Base-by-base conservation (phyloP, 1,140 invertebrate genomes). In the Nymphalis io region DNA sequence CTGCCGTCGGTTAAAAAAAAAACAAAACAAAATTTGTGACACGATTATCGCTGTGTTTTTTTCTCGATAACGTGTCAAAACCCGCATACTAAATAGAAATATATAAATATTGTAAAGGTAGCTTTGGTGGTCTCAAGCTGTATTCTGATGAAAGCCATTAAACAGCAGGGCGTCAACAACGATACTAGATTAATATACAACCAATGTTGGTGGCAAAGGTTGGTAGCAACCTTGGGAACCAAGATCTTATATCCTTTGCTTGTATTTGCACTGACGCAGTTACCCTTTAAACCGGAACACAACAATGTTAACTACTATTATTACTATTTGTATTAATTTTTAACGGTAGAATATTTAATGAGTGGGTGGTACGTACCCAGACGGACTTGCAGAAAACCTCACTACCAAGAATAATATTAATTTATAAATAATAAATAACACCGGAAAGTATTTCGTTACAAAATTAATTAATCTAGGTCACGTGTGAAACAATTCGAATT, bases 31-130 rank as follows among this genome's bases (percentile, higher is more conserved):
- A 20, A 51, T 3, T 8, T 2, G 20, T 11, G 20, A 51, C 18
- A 20, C 16, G 4, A 20, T 6, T 8, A 20, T 1, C 12, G 8
- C 8, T 20, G 8, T 20, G 46, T 20, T 51, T 51, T 55, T 55
- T 55, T 55, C 4, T 5, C 6, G 15, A 27, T 55, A 55, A 55
- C 5, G 21, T 55, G 51, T 55, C 51, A 27, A 44, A 55, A 55
- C 51, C 51, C 51, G 51, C 51, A 55, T 55, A 55, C 13, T 12
- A 11, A 20, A 55, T 55, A 55, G 13, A 55, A 16, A 55, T 21
- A 55, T 55, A 55, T 27, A n/a, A n/a, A n/a, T n/a, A 21, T n/a
- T n/a, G 15, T 23, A 55, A 15, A 55, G 23, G 11, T 12, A 13
- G n/a, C 18, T 10, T 27, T 20, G 51, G 51, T 55, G 51, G 51